Conservation (phyloP, 2,888 invertebrate species). For the Ptycholaimellus sp. region DNA sequence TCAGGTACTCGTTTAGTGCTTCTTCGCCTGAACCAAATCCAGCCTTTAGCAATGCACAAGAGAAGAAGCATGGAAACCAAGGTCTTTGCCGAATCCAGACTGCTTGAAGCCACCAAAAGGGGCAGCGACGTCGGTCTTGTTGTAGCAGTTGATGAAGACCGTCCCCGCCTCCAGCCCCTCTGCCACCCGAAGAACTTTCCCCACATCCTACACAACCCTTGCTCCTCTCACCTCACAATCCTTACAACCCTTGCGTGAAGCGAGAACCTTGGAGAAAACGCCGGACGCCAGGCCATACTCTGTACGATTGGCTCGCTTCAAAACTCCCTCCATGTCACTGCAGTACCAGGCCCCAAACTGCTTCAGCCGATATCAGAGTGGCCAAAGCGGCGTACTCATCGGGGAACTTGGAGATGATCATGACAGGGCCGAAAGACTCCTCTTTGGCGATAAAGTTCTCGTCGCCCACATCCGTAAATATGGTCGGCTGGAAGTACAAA, state of each 20-base stretch:
- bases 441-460: conserved; percentile 69
- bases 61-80: conserved; percentile 29
- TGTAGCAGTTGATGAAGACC: conserved; percentile 86
- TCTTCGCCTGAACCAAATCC: conserved; percentile 45
- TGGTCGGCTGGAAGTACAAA: conserved; percentile 62
- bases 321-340: conserved; percentile 57
- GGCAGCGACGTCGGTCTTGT: conserved; percentile 89
- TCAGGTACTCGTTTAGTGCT: conserved; percentile 71
- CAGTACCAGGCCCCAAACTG: conserved; percentile 3
- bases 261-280: conserved; percentile 48
- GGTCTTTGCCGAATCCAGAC: conserved; percentile 84
- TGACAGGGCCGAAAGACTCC: conserved; percentile 83
- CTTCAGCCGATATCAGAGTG: background rate
- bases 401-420: conserved; percentile 72
- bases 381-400: conserved; percentile 38
- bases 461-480: conserved; percentile 65
- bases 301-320: conserved; percentile 61
- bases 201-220: conserved; percentile 39
- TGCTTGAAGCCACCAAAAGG: conserved; percentile 94
- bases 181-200: conserved; percentile 53
- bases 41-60: background rate
- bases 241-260: background rate
- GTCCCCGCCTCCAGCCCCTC: conserved; percentile 76
- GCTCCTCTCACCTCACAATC: background rate
- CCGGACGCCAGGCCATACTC: conserved; percentile 84